Conservation (phyloP, 2,113 vertebrate species). For the Coptodon bakossiorum region DNA sequence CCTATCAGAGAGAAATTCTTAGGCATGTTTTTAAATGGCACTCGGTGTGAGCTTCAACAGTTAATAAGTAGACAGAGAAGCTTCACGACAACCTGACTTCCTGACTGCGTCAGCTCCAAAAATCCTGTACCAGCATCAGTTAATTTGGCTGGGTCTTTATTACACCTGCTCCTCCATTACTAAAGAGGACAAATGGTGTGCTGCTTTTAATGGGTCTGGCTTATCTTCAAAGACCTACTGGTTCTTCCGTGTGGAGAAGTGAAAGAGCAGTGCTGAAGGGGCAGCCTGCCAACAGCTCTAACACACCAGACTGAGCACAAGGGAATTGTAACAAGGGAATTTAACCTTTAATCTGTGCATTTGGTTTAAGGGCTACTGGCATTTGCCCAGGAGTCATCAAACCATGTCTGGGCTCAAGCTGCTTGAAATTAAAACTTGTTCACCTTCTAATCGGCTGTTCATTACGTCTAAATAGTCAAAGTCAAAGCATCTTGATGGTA, state of each 20-base stretch:
- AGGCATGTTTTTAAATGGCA: conserved; percentile 43
- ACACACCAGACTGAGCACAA: conserved; percentile 32
- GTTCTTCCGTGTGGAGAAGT: conserved; percentile 12
- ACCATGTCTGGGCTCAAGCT: conserved; percentile 31
- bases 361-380: conserved; percentile 37
- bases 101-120: background rate
- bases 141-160: conserved; percentile 26
- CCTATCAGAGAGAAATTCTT: conserved; percentile 36
- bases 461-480: conserved; percentile 18
- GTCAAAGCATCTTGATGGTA: conserved; percentile 5
- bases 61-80: conserved; percentile 25
- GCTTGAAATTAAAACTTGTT: conserved; percentile 45
- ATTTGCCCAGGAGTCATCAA: conserved; percentile 23
- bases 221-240: conserved; percentile 49
- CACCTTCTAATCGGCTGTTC: conserved; percentile 20
- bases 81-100: conserved; percentile 1
- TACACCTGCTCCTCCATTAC: conserved; percentile 33
- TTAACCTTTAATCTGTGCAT: conserved; percentile 37
- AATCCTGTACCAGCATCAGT: conserved; percentile 13
- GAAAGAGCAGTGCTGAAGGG: conserved; percentile 16
- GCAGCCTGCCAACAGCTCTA: conserved; percentile 28
- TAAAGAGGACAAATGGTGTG: conserved; percentile 18
- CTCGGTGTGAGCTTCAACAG: conserved; percentile 19
- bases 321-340: background rate
- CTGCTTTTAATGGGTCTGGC: conserved; percentile 39